A percentile compares a stretch with the other conserved stretches of the same genome.
These are phyloP conservation scores for Grapholita molesta DNA, from an alignment of 1,140 invertebrate genomes.

Conservation along the genomic window DNA sequence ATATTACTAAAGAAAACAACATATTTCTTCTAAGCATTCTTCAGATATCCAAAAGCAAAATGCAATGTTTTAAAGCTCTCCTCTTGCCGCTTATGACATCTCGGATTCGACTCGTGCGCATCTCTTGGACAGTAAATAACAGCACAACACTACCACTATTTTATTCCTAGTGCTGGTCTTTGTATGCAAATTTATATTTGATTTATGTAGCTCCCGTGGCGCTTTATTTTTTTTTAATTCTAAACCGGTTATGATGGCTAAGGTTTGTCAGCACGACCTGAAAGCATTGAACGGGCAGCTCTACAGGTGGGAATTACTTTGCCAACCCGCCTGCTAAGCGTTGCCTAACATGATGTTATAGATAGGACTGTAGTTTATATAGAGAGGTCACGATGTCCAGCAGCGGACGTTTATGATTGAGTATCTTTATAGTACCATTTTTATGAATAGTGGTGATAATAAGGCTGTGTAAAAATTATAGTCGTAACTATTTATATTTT, in stretches of 20 bases:
- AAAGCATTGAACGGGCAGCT: no score
- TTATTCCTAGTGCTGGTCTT: slow-evolving; percentile 41
- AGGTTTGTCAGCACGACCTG: neutral
- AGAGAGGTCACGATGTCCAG: no score
- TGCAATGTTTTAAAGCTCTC: neutral
- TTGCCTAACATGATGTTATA: no score
- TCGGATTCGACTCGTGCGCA: neutral
- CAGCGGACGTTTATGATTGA: no score
- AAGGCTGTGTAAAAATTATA: no score
- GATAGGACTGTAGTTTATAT: no score
- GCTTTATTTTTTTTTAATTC: slow-evolving; percentile 6
- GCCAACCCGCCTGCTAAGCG: no score
- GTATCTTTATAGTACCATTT: no score
- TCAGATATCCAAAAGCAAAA: neutral
- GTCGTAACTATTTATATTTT: no score
- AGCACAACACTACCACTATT: slow-evolving; percentile 36
- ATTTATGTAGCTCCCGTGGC: slow-evolving; percentile 24
- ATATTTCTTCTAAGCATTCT: neutral
- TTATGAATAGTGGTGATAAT: no score
- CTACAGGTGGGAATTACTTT: no score
- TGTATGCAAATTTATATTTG: slow-evolving; percentile 57
- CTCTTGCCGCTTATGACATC: neutral
- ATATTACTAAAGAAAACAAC: no score
- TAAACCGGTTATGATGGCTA: neutral
- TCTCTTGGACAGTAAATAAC: slow-evolving; percentile 44